Base-by-base conservation (phyloP, 1,140 invertebrate genomes). In the Eufriesea mexicana region DNA sequence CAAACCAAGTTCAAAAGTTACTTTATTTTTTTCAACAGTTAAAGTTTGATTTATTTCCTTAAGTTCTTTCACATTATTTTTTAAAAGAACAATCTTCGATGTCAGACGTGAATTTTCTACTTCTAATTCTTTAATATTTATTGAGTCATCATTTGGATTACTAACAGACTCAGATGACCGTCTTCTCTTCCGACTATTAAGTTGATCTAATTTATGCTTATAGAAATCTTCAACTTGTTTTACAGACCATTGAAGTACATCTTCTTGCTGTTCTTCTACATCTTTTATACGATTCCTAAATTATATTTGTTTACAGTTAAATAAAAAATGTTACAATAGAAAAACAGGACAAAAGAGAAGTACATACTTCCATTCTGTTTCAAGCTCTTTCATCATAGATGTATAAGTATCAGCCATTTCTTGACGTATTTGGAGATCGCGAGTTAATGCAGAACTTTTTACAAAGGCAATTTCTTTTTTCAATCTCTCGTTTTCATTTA, bases 361-460 rank as follows among this genome's bases (percentile, higher is more conserved):
- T 73, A 86, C 86, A 55, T 89, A 92, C 91, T 91, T 91, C 86
- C 91, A 92, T 73, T 92, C 82, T 0, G 45, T 16, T 79, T 94
- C 92, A 49, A 92, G 62, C 47, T 90, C 85, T 18, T 90, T 86
- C 75, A 94, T 91, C 84, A 93, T 92, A 61, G 85, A 80, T 23
- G 82, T 84, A 35, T 92, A 93, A 71, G 86, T 90, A 10, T 91
- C 86, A 0, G 91, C 80, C 87, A 94, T 86, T 90, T 94, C 93
- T 16, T 92, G 83, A 0, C 94, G 93, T 59, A 89, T 94, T 82
- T 92, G 68, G 16, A 93, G 57, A 76, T 94, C 94, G 61, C 81
- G 90, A 28, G 79, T 86, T 20, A 92, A 77, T n/a, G 79, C 72
- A 49, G 91, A 89, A 23, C 79, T 79, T 55, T 94, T 93, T 8